A percentile compares a stretch with the other conserved stretches of the same genome.
phyloP scores from a whole-genome alignment of 2,888 invertebrate genomes.

The Melipona bicolor region DNA sequence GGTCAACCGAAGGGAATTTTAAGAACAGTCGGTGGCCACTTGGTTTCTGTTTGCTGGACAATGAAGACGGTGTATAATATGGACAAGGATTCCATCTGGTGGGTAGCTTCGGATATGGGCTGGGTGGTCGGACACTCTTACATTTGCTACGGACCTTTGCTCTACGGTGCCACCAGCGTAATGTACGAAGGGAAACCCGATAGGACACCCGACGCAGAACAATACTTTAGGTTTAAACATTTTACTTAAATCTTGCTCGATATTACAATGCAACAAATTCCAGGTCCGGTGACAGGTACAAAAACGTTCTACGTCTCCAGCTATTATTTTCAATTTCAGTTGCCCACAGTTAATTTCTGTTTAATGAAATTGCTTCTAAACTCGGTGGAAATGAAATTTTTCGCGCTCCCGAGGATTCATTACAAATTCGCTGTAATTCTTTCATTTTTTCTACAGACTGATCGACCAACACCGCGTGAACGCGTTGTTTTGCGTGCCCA shows the following conservation, averaged over 20 bases:
- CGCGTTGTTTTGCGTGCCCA: slow-evolving; percentile 95
- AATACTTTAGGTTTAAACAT: slow-evolving; percentile 91
- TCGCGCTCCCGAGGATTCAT: too few relatives aligned
- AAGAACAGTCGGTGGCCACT: slow-evolving; percentile 94
- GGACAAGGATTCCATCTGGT: slow-evolving; percentile 92
- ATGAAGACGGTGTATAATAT: slow-evolving; percentile 93
- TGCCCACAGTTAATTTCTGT: not conserved
- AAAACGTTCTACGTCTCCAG: not conserved
- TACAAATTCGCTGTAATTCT: too few relatives aligned
- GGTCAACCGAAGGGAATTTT: slow-evolving; percentile 91
- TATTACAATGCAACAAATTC: not conserved
- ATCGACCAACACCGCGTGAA: slow-evolving; percentile 94
- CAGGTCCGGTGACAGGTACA: not conserved
- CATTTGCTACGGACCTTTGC: slow-evolving; percentile 95
- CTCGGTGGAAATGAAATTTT: not conserved
- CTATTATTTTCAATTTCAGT: not conserved
- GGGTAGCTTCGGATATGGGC: slow-evolving; percentile 95
- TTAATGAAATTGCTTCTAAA: not conserved
- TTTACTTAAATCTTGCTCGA: not conserved
- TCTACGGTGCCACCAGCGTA: slow-evolving; percentile 92
- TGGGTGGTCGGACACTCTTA: slow-evolving; percentile 98
- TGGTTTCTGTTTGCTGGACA: slow-evolving; percentile 93
- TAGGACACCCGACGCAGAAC: slow-evolving; percentile 95
- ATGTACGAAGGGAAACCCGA: slow-evolving; percentile 98
- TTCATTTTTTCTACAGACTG: slow-evolving; percentile 86